Base-by-base conservation (phyloP, 2,797 vertebrate species). In the Loriculus beryllinus region DNA sequence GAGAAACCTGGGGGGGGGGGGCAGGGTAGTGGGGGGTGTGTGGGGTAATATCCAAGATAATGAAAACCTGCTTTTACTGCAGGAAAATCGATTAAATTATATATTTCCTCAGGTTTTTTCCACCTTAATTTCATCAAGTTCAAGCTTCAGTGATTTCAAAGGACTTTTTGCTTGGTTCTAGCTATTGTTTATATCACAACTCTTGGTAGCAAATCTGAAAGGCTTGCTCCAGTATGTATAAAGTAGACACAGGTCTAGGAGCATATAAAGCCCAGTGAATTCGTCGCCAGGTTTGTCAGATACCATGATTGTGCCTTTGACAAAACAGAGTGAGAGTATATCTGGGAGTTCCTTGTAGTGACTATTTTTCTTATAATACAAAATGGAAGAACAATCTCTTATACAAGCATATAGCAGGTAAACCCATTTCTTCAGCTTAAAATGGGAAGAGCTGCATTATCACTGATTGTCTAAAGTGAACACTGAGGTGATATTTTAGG, bases 31-130 rank as follows among this genome's bases (percentile, higher is more conserved):
- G 9, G 42, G 42, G 42, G 43, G 9, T 21, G 76, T n/a, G n/a
- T n/a, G n/a, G n/a, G n/a, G n/a, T n/a, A 90, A 45, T 82, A 88
- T 9, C 80, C 87, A 79, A 63, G 63, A 57, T 86, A 85, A 75
- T 82, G 47, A 96, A 76, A 95, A 86, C 39, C 82, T 56, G 37
- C 43, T 72, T 89, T 92, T 93, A 88, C 54, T 74, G 48, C 49
- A 68, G 69, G 21, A 81, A 92, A 96, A 95, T 29, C 3, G 9
- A 94, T 92, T 94, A 90, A 72, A 94, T 86, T 64, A 92, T 76
- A n/a, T 79, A 92, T 88, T 92, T 96, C 26, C 47, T 49, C 7
- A 1, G 20, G 4, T 25, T 92, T 74, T 48, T 83, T 91, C 35
- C 25, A 90, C 8, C 88, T 94, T 88, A 90, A 92, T 93, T 70